Percentiles rank a stretch among this genome's conserved stretches.
Evolutionary conservation across 2,113 vertebrate species (phyloP).

Genomic region (Cochlearius cochlearius): DNA sequence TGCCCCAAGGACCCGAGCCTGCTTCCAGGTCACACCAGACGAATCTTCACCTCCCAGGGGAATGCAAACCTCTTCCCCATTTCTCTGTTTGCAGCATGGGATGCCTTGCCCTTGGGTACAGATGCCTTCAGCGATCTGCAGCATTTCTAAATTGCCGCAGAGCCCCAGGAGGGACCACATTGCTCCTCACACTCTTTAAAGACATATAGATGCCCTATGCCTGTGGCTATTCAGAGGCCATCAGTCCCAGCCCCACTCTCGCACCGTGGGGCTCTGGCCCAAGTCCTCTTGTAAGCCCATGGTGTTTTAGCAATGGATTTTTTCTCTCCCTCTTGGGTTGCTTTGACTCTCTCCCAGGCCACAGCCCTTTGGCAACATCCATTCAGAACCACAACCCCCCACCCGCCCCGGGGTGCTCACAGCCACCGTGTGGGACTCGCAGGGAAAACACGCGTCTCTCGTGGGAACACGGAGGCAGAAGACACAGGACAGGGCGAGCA

Average conservation of each 20-base stretch:
- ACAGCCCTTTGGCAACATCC: background rate
- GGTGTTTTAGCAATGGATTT: background rate
- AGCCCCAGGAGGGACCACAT: background rate
- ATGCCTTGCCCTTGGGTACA: background rate
- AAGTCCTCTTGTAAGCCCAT: background rate
- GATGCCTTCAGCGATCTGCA: background rate
- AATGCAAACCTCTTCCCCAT: background rate
- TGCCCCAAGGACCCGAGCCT: background rate
- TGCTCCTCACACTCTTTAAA: background rate
- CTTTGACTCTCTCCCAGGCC: background rate
- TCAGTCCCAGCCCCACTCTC: background rate
- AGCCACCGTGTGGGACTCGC: background rate
- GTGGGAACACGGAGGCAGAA: accelerated
- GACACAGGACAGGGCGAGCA: background rate
- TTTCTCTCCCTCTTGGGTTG: background rate
- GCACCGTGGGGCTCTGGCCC: background rate
- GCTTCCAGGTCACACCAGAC: background rate
- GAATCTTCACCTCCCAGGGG: background rate
- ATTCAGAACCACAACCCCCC: background rate
- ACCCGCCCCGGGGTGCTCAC: background rate
- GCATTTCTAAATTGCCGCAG: background rate
- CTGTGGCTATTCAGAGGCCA: background rate
- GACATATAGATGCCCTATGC: background rate
- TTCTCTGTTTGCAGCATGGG: background rate
- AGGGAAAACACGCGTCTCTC: background rate